Conservation (phyloP, 2,113 vertebrate genomes). For the Mola mola region DNA sequence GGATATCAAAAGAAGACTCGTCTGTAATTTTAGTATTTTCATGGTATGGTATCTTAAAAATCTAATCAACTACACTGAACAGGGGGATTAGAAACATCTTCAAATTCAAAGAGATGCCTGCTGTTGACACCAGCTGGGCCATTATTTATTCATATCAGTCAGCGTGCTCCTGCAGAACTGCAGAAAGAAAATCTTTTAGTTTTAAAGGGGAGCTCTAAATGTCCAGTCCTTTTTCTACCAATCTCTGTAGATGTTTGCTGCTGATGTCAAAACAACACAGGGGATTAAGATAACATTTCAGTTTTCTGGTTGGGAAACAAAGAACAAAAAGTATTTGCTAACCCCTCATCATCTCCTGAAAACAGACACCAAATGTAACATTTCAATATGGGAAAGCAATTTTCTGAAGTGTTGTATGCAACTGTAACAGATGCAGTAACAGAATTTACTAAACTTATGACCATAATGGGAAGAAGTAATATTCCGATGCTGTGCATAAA, state of each 20-base stretch:
- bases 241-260: slow-evolving; percentile 33
- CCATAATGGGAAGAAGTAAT: too few relatives aligned
- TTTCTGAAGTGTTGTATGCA: background rate
- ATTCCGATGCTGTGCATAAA: too few relatives aligned
- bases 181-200: slow-evolving; percentile 42
- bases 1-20: slow-evolving; percentile 44
- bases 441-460: too few relatives aligned
- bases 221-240: slow-evolving; percentile 18
- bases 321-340: background rate
- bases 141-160: slow-evolving; percentile 78
- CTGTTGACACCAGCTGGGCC: slow-evolving; percentile 66
- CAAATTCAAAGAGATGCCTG: slow-evolving; percentile 73
- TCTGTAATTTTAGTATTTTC: slow-evolving; percentile 54
- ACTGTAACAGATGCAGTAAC: background rate
- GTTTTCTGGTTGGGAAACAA: background rate
- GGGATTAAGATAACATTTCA: slow-evolving; percentile 15
- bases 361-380: background rate
- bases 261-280: slow-evolving; percentile 10
- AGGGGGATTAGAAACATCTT: slow-evolving; percentile 45
- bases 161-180: slow-evolving; percentile 53
- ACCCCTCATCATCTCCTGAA: background rate
- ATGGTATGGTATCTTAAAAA: slow-evolving; percentile 41
- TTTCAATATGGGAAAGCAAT: background rate
- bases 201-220: slow-evolving; percentile 41
- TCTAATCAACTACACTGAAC: slow-evolving; percentile 31